Conservation (phyloP, 2,888 invertebrate genomes). For the Apamea monoglypha region DNA sequence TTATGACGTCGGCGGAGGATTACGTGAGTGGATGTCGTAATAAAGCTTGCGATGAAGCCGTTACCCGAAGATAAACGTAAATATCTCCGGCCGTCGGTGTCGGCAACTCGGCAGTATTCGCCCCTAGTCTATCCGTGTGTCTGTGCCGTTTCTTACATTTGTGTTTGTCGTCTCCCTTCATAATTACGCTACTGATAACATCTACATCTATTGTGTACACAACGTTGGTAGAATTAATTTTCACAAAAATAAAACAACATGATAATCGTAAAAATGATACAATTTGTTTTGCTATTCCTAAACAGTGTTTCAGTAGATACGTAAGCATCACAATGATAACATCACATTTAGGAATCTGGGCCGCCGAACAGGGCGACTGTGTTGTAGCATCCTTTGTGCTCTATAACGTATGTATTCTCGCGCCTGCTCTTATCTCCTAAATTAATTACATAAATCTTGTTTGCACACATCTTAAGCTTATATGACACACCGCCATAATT, state of each 20-base stretch:
- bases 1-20: constrained; percentile 89
- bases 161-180: constrained; percentile 73
- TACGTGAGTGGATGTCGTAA: constrained; percentile 91
- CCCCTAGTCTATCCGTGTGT: constrained; percentile 69
- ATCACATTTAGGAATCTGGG: constrained; percentile 41
- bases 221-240: constrained; percentile 55
- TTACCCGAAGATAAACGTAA: constrained; percentile 90
- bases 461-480: constrained; percentile 90
- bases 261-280: constrained; percentile 3
- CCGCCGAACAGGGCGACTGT: constrained; percentile 57
- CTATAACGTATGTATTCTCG: constrained; percentile 83
- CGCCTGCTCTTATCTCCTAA: constrained; percentile 88
- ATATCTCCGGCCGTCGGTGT: constrained; percentile 87
- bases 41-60: constrained; percentile 91
- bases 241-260: constrained; percentile 29
- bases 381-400: constrained; percentile 81
- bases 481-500: constrained; percentile 89
- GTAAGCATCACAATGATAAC: constrained; percentile 12
- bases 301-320: constrained; percentile 12
- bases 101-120: constrained; percentile 77
- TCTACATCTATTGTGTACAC: constrained; percentile 65
- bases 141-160: constrained; percentile 61
- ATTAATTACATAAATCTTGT: constrained; percentile 91
- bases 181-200: constrained; percentile 73
- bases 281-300: constrained; percentile 8